Evolutionary conservation across 2,797 vertebrate species (phyloP).

Genomic region (Podarcis siculus): DNA sequence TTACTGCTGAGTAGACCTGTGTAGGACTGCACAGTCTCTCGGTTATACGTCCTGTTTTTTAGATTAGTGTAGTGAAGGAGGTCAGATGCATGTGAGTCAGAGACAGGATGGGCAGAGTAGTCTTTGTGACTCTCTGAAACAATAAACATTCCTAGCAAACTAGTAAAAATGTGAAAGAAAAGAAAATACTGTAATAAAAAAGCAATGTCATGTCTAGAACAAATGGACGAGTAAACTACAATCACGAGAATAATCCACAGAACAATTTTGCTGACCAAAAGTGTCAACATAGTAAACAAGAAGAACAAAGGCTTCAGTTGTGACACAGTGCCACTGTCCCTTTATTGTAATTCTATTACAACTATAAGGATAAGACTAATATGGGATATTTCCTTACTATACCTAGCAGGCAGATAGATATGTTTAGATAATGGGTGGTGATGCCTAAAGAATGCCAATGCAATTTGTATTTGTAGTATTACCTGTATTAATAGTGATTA

Average conservation of each 20-base stretch:
- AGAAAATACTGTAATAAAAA: neutral
- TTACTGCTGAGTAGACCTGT: neutral
- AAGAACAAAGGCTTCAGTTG: neutral
- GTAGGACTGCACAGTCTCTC: neutral
- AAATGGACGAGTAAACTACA: neutral
- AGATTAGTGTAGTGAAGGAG: neutral
- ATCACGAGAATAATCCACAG: neutral
- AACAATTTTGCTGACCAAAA: neutral
- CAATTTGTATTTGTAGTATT: rapidly evolving
- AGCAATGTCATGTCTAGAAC: neutral
- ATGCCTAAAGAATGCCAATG: rapidly evolving
- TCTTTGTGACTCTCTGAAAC: neutral
- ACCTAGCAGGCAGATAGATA: neutral
- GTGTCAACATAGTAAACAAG: neutral
- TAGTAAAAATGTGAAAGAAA: neutral
- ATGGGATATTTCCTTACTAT: neutral
- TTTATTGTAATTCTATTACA: neutral
- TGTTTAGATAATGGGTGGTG: neutral
- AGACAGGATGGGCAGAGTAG: neutral
- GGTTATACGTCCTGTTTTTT: neutral
- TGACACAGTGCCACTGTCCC: neutral
- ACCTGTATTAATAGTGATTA: neutral
- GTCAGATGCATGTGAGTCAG: conserved; percentile 10
- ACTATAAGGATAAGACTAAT: neutral
- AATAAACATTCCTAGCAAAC: neutral